phyloP scores from a whole-genome alignment of 2,797 vertebrate species.

The Thunnus albacares region DNA sequence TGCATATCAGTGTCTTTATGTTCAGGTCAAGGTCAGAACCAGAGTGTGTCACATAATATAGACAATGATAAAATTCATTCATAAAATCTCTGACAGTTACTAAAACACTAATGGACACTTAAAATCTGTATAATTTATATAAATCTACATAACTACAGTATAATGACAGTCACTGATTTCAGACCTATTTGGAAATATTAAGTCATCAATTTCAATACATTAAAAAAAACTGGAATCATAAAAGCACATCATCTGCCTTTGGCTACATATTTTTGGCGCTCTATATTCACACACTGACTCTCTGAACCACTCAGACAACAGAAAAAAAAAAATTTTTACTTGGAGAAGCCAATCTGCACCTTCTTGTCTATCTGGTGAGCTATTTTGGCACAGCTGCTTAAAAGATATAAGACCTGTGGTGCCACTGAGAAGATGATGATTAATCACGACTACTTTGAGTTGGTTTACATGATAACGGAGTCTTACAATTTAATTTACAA shows the following conservation, averaged over 20 bases:
- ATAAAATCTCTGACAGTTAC: not conserved
- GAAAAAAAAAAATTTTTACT: not conserved
- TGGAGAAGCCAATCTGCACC: not conserved
- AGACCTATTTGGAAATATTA: not conserved
- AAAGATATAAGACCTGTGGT: not conserved
- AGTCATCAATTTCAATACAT: not conserved
- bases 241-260: not conserved
- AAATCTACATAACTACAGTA: not conserved
- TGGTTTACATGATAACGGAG: not conserved
- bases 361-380: not conserved
- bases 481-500: not conserved
- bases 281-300: not conserved
- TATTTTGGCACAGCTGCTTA: conserved; percentile 1
- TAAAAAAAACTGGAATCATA: not conserved
- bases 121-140: not conserved
- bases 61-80: not conserved
- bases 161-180: not conserved
- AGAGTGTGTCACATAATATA: not conserved
- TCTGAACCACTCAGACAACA: not conserved
- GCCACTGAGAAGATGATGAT: not conserved
- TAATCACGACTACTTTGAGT: not conserved
- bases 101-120: not conserved
- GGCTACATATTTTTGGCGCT: not conserved
- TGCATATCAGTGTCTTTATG: conserved; percentile 9
- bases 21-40: conserved; percentile 36